Conservation (phyloP, 2,797 vertebrate genomes). For the Siniperca obscura region DNA sequence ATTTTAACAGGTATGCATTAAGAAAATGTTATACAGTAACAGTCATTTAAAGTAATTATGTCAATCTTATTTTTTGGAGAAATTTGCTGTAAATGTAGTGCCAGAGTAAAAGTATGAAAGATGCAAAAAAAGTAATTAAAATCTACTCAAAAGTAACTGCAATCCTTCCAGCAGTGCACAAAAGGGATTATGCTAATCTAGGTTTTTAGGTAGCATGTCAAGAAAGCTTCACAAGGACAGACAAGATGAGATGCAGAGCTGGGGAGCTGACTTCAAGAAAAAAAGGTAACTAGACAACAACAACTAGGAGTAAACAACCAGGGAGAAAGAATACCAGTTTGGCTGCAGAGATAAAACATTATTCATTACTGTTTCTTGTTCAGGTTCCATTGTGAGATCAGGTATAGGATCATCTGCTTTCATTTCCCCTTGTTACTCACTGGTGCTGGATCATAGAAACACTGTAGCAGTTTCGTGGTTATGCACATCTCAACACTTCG, state of each 20-base stretch:
- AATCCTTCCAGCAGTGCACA: conserved; percentile 29
- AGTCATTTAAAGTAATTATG: not conserved
- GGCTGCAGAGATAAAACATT: conserved; percentile 15
- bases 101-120: conserved; percentile 46
- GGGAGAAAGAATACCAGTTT: not conserved
- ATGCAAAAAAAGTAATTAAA: conserved; percentile 24
- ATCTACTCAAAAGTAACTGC: conserved; percentile 10
- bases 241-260: conserved; percentile 4
- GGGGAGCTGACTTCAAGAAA: not conserved
- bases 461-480: not conserved
- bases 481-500: conserved; percentile 33
- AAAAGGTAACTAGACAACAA: not conserved
- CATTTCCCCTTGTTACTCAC: not conserved
- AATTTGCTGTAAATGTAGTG: not conserved
- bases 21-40: not conserved
- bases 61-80: too few species aligned
- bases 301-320: conserved; percentile 13
- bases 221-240: conserved; percentile 24
- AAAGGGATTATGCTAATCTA: conserved; percentile 39
- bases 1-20: not conserved
- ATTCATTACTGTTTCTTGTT: conserved; percentile 3
- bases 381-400: conserved; percentile 5
- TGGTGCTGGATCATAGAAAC: not conserved
- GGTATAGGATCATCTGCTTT: conserved; percentile 25
- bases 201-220: conserved; percentile 31